A percentile compares a stretch with the other conserved stretches of the same genome.
phyloP scores from a whole-genome alignment of 2,797 vertebrate species.

The Tympanoctomys barrerae region DNA sequence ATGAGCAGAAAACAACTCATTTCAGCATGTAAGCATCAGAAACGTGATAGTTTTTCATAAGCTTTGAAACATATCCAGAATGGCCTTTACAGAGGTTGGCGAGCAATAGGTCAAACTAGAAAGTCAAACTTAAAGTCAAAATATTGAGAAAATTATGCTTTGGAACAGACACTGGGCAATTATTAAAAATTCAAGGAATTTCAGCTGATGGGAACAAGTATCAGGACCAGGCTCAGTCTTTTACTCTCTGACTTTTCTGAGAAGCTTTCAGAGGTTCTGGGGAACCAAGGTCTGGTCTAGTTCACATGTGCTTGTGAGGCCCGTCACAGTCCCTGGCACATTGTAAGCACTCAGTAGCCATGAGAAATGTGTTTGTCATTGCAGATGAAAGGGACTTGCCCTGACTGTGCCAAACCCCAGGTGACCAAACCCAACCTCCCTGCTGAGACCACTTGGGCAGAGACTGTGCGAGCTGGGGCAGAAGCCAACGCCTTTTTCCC shows the following conservation, averaged over 20 bases:
- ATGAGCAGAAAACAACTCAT: constrained; percentile 84
- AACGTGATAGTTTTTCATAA: neutral
- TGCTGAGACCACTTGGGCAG: neutral
- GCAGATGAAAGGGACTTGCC: neutral
- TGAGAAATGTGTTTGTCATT: neutral
- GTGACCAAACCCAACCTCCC: neutral
- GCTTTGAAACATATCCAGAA: constrained; percentile 25
- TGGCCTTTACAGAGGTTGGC: neutral
- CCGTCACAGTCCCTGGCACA: neutral
- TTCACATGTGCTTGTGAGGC: neutral
- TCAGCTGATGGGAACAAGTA: neutral
- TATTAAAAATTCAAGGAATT: neutral
- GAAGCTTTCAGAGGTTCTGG: neutral
- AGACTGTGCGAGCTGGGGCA: neutral
- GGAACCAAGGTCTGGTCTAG: too few relatives aligned
- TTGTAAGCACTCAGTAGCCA: neutral
- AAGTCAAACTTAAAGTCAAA: constrained; percentile 3
- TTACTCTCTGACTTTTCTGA: neutral
- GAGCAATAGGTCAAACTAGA: neutral
- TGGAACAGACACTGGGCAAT: neutral
- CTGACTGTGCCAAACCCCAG: neutral
- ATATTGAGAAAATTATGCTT: neutral
- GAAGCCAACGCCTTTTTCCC: neutral
- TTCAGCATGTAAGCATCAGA: constrained; percentile 75
- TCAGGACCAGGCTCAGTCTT: neutral